Evolutionary conservation across 1,140 invertebrate genomes (phyloP), one percentile per base, ranked within the genome.

Genomic region (Augochlora pura): DNA sequence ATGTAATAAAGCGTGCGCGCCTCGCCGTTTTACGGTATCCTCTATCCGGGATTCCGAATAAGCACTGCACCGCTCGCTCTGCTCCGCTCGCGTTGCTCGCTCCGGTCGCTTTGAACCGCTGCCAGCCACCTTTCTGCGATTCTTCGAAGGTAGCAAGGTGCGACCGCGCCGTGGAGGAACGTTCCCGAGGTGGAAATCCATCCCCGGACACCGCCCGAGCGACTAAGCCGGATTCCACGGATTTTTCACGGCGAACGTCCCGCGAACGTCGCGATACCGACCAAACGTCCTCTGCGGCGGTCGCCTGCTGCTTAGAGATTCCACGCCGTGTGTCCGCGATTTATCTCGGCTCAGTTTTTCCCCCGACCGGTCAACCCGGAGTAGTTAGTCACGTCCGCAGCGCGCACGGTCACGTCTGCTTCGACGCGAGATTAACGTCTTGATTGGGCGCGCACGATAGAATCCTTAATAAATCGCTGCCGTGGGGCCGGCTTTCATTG

Each of bases 21-120:
- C 49, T 46, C 74, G 57, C 69, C 71, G 64, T 65, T 72, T 85
- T 70, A 65, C 68, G 39, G 46, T 63, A 81, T 81, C 57, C 70
- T 77, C 73, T 82, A 76, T 85, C 80, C 80, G 74, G 75, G 71
- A 85, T 86, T 85, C 70, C 65, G 84, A 75, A 86, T 74, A 86
- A 82, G 73, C 64, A 70, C 66, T 32, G 76, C 63, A 70, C 66
- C 42, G 76, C 63, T 32, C 64, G 59, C 32, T 32, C 32, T 32
- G 32, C 32, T 4, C 4, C 32, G 32, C 1, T 32, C 32, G n/a
- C n/a, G n/a, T n/a, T 32, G 32, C 32, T 21, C 62, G 57, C 62
- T 81, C 81, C 42, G 39, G 62, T 76, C 54, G 59, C 42, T 42
- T 86, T 86, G 83, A 85, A 85, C 80, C 67, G 69, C 10, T 82